phyloP scores from a whole-genome alignment of 2,888 invertebrate species.

The Ormyrus thymus region DNA sequence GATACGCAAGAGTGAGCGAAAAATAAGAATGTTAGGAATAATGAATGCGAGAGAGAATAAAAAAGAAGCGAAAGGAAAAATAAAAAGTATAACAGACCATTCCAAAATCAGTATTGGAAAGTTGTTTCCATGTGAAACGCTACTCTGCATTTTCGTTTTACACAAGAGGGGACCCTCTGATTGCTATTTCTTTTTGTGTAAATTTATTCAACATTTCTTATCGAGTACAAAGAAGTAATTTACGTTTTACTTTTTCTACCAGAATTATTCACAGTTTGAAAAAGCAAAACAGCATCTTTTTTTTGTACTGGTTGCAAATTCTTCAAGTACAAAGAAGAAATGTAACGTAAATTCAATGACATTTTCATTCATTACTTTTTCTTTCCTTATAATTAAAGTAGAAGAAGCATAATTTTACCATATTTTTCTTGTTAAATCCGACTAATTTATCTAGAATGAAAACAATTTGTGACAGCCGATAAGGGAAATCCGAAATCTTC shows the following conservation, averaged over 20 bases:
- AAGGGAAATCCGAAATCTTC: constrained; percentile 13
- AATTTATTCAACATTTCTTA: constrained; percentile 9
- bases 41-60: constrained; percentile 4
- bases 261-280: too few relatives aligned
- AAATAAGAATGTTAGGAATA: not conserved
- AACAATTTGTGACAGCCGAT: not conserved
- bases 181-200: constrained; percentile 43
- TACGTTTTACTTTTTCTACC: too few relatives aligned
- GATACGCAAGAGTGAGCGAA: constrained; percentile 2
- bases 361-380: too few relatives aligned
- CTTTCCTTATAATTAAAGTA: too few relatives aligned
- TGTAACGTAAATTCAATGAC: not conserved
- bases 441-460: constrained; percentile 19
- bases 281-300: too few relatives aligned
- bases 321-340: not conserved
- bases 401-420: too few relatives aligned
- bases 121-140: constrained; percentile 52
- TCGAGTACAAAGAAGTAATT: constrained; percentile 16
- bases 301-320: too few relatives aligned
- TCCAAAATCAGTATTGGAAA: constrained; percentile 73
- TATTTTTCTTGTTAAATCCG: too few relatives aligned
- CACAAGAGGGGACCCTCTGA: constrained; percentile 37
- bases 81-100: constrained; percentile 65
- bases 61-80: not conserved
- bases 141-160: constrained; percentile 59